Evolutionary conservation across 2,113 vertebrate genomes (phyloP).

Genomic region (Gallinago undulata): DNA sequence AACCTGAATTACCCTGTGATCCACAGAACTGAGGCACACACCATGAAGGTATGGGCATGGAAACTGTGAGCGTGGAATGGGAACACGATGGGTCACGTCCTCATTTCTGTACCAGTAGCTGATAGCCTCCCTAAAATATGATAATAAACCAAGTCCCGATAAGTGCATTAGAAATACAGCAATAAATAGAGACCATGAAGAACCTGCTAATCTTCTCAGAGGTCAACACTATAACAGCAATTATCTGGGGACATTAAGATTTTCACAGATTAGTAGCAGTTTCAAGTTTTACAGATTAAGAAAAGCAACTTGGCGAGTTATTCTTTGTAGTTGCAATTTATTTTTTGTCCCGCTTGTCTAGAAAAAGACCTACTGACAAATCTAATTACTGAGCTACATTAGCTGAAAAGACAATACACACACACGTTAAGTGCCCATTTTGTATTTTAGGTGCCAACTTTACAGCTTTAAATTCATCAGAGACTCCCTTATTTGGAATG

Average conservation of each 20-base stretch:
- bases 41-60: not conserved
- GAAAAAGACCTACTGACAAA: not conserved
- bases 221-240: not conserved
- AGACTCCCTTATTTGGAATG: not conserved
- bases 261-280: not conserved
- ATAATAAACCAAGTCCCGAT: not conserved
- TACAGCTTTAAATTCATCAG: not conserved
- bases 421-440: not conserved
- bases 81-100: not conserved
- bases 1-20: not conserved
- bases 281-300: not conserved
- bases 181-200: not conserved
- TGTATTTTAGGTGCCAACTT: not conserved
- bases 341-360: not conserved
- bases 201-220: not conserved
- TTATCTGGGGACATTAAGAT: not conserved
- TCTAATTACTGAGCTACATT: not conserved
- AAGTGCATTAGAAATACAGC: not conserved
- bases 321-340: not conserved
- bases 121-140: not conserved
- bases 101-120: not conserved
- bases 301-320: rapidly evolving
- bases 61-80: not conserved
- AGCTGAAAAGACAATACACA: not conserved
- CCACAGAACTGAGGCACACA: not conserved